These are phyloP conservation scores for Potamilus streckersoni DNA, from an alignment of 1,140 invertebrate genomes.

Conservation along the genomic window DNA sequence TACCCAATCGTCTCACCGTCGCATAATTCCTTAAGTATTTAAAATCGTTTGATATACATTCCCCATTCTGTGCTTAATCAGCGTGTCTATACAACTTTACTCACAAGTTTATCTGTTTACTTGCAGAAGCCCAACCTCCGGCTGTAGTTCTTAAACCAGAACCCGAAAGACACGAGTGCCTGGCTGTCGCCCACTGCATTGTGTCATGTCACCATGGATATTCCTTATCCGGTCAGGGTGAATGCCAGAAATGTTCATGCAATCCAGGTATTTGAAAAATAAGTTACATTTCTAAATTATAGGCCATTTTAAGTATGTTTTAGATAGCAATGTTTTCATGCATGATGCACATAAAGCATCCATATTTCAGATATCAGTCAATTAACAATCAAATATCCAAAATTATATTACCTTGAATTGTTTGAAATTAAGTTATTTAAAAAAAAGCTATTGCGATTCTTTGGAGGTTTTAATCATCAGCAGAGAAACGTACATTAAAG, in stretches of 20 bases:
- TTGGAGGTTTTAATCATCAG: too few species aligned
- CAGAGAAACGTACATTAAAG: too few species aligned
- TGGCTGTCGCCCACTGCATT: constrained; percentile 35
- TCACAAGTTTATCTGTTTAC: background rate
- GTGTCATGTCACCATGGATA: constrained; percentile 42
- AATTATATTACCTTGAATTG: background rate
- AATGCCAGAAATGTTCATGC: constrained; percentile 39
- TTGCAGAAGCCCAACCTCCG: background rate
- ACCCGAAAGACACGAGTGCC: constrained; percentile 35
- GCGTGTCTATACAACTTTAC: background rate
- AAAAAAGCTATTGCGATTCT: too few species aligned
- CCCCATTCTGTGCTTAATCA: background rate
- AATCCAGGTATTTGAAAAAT: constrained; percentile 12
- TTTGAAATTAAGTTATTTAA: too few species aligned
- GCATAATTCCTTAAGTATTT: background rate
- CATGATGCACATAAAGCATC: background rate
- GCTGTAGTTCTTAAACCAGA: constrained; percentile 19
- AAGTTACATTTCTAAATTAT: too few species aligned
- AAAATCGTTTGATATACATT: background rate
- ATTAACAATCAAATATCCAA: background rate
- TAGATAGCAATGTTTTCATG: background rate
- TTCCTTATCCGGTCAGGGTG: constrained; percentile 34
- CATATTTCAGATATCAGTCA: background rate
- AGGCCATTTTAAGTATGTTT: background rate
- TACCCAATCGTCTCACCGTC: too few species aligned